These are phyloP conservation scores for Elaeidobius kamerunicus DNA, from an alignment of 2,888 invertebrate genomes.

Conservation along the genomic window DNA sequence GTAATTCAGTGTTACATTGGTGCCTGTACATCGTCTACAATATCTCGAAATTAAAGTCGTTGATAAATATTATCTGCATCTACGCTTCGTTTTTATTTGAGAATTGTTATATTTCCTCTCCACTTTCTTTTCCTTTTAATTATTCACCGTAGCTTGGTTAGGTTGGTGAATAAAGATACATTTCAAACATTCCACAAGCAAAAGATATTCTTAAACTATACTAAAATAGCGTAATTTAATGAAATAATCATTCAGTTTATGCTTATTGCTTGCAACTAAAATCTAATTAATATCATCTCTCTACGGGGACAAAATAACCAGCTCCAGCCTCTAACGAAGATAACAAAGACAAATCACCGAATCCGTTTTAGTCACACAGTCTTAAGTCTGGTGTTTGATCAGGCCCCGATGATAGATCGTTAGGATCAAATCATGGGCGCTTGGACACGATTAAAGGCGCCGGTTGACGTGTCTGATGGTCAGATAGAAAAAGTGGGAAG, in stretches of 20 bases:
- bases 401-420: constrained; percentile 28
- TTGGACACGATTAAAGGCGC: constrained; percentile 28
- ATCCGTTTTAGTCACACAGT: constrained; percentile 27
- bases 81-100: too few relatives aligned
- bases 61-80: too few relatives aligned
- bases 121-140: too few relatives aligned
- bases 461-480: constrained; percentile 20
- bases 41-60: too few relatives aligned
- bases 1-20: too few relatives aligned
- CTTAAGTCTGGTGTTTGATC: constrained; percentile 27
- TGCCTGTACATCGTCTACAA: too few relatives aligned
- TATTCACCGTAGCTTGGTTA: too few relatives aligned
- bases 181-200: constrained; percentile 8
- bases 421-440: constrained; percentile 28
- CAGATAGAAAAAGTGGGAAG: background rate
- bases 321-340: constrained; percentile 22
- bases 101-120: too few relatives aligned
- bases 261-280: constrained; percentile 24
- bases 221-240: too few relatives aligned
- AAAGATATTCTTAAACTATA: too few relatives aligned
- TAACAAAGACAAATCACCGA: constrained; percentile 31
- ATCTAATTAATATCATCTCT: constrained; percentile 26
- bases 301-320: constrained; percentile 18
- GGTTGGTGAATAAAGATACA: too few relatives aligned
- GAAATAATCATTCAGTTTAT: background rate